A percentile compares a stretch with the other conserved stretches of the same genome.
These are phyloP conservation scores for Acanthosepion esculentum DNA, from an alignment of 2,888 invertebrate species.

Conservation along the genomic window DNA sequence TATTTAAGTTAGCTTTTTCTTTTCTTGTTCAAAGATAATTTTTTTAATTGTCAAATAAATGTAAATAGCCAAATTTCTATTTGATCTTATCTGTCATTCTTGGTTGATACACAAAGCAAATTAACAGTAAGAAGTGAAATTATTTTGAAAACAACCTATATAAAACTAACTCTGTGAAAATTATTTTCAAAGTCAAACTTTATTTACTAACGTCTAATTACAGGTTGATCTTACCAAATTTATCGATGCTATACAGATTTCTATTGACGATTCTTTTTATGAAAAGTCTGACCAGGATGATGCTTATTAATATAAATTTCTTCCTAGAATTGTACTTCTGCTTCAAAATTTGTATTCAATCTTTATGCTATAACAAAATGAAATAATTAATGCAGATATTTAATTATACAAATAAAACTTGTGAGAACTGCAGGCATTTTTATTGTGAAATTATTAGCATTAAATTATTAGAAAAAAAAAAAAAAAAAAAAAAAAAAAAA, in stretches of 20 bases:
- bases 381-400: not conserved
- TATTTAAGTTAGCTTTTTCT: not conserved
- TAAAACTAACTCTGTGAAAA: too few species aligned
- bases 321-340: not conserved
- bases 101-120: not conserved
- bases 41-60: not conserved
- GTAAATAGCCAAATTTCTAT: not conserved
- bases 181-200: not conserved
- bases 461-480: not conserved
- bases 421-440: too few species aligned
- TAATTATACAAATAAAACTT: not conserved
- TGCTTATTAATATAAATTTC: not conserved
- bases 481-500: not conserved
- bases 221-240: not conserved
- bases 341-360: not conserved
- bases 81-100: not conserved
- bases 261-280: not conserved
- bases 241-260: not conserved
- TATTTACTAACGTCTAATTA: not conserved
- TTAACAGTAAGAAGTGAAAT: not conserved
- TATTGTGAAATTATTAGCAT: too few species aligned
- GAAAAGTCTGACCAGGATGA: not conserved
- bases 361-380: not conserved
- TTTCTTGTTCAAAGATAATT: not conserved
- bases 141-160: not conserved